Evolutionary conservation across 2,888 invertebrate genomes (phyloP), one percentile per base, ranked within the genome.

Genomic region (Sinohyriopsis cumingii): DNA sequence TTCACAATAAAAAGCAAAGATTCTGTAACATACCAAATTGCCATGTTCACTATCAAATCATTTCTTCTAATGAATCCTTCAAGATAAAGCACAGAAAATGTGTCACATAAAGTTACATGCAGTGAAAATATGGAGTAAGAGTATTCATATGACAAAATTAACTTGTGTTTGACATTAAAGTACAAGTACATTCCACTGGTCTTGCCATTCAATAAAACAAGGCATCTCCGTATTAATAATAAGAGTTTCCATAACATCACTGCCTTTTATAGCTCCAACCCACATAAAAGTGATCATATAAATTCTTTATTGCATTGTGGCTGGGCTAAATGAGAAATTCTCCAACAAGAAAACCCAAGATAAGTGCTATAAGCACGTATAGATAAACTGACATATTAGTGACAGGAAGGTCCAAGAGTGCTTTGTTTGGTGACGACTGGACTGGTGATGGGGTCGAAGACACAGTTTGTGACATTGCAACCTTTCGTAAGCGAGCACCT

Each of bases 351-450:
- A 84, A 77, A 63, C 86, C 86, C 59, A 86, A 63, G 59, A 86
- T 73, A 56, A 85, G 69, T 9, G 86, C 86, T 72, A 76, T 80
- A 45, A 86, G 63, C 28, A 86, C 73, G 63, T 81, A 82, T 55
- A 83, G 78, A 68, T 83, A 73, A 45, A 84, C 81, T 56, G 85
- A 84, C 65, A 81, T 73, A 56, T 68, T 60, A 62, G 53, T 69
- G 68, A 54, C 65, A 28, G 84, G 75, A 67, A 81, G 73, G 59
- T 66, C 72, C 56, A 66, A 65, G 59, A 76, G 74, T 53, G 92
- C 91, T 92, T 92, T 92, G 92, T 92, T 92, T 92, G 92, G 92
- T 63, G 70, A 25, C 55, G 67, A 60, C 64, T 45, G 45, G 45
- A 45, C 15, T 45, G 73, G 60, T 28, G 76, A 57, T 56, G 86